Evolutionary conservation across 1,140 invertebrate genomes (phyloP).

Genomic region (Druon quercuslanigerum): DNA sequence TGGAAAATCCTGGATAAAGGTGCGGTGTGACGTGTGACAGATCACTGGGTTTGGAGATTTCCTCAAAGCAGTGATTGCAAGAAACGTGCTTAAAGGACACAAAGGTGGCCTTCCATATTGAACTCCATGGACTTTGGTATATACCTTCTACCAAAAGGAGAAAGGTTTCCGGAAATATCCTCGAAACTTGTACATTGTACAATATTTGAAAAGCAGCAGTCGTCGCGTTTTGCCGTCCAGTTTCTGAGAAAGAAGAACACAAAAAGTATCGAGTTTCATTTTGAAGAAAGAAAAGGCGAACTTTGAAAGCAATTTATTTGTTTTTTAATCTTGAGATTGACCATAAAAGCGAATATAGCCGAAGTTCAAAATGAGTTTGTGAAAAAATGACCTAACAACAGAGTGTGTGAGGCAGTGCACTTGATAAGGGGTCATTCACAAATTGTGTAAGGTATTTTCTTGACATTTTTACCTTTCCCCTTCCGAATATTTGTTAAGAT

Average conservation of each 20-base stretch:
- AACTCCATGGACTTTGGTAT: background rate
- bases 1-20: no score
- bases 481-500: no score
- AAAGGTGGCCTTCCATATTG: slow-evolving; percentile 14
- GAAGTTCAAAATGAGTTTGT: no score
- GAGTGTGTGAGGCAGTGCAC: slow-evolving; percentile 43
- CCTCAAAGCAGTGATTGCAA: slow-evolving; percentile 20
- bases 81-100: background rate
- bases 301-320: no score
- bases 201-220: slow-evolving; percentile 37
- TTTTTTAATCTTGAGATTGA: no score
- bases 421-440: background rate
- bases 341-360: no score
- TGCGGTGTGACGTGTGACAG: background rate
- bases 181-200: slow-evolving; percentile 25
- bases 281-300: no score
- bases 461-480: no score
- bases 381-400: no score
- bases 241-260: slow-evolving; percentile 35
- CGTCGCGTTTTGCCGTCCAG: slow-evolving; percentile 34
- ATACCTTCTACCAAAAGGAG: background rate
- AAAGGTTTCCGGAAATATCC: slow-evolving; percentile 33
- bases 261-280: no score
- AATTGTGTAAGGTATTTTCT: no score
- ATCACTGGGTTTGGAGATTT: background rate